phyloP scores from a whole-genome alignment of 1,140 invertebrate species.

The Plectrocnemia conspersa region DNA sequence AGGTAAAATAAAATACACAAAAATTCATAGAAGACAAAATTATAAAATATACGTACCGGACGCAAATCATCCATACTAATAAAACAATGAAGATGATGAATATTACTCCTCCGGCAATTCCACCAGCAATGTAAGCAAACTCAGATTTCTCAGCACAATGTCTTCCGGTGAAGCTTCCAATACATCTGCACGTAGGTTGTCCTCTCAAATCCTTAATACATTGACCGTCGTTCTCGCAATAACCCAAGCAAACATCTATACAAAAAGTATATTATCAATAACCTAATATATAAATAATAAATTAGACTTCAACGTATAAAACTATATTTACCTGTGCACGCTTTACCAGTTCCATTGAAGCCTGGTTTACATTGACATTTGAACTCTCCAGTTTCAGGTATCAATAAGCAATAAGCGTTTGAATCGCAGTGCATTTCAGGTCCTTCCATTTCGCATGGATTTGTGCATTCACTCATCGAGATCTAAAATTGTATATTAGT shows the following conservation, averaged over 20 bases:
- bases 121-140: slow-evolving; percentile 90
- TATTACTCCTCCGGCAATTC: slow-evolving; percentile 85
- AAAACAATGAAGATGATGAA: slow-evolving; percentile 88
- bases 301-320: neutral
- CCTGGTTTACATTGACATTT: slow-evolving; percentile 92
- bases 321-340: slow-evolving; percentile 60
- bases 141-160: slow-evolving; percentile 87
- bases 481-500: slow-evolving; percentile 50
- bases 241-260: slow-evolving; percentile 79
- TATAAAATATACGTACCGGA: slow-evolving; percentile 55
- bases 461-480: slow-evolving; percentile 79
- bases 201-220: slow-evolving; percentile 83
- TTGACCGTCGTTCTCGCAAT: slow-evolving; percentile 86
- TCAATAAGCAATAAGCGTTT: slow-evolving; percentile 85
- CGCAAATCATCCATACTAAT: slow-evolving; percentile 96
- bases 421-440: slow-evolving; percentile 80
- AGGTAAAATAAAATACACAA: neutral
- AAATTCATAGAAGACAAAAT: neutral
- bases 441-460: slow-evolving; percentile 84
- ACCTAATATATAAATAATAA: slow-evolving; percentile 1
- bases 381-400: slow-evolving; percentile 80
- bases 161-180: slow-evolving; percentile 88
- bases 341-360: slow-evolving; percentile 82
- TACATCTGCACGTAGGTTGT: slow-evolving; percentile 80
- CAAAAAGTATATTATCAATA: slow-evolving; percentile 25